Base-by-base conservation (phyloP, 2,113 vertebrate species). In the Percina caprodes region DNA sequence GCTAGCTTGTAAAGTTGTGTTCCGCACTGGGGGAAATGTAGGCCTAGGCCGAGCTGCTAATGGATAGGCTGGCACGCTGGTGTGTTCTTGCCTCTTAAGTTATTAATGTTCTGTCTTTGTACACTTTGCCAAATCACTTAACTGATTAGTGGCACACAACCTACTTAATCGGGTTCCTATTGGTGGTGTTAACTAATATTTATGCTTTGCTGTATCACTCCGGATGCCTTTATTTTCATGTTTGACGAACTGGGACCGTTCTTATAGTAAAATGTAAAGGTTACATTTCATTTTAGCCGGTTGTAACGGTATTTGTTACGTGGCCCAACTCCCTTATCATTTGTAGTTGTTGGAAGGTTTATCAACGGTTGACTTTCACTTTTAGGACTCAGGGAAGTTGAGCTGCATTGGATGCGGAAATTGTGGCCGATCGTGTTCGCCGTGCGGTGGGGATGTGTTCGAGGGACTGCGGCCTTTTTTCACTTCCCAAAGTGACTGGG, bases 1-100 rank as follows among this genome's bases (percentile, higher is more conserved):
- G 90, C 88, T 91, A 92, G 89, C 89, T 86, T 74, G 86, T 85
- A 74, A 92, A 91, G 83, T 92, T 90, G 85, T 88, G 91, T 89
- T 92, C 89, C 89, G 88, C 81, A 85, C 87, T 80, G 72, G 69
- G 48, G 77, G 69, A 7, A 76, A 30, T 12, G 1, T 35, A 82
- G 93, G 93, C 93, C 93, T 73, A 58, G 86, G 82, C 83, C 89
- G 56, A 83, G 77, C 63, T 33, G 87, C 79, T 83, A 80, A 86
- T 77, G 76, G 82, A 45, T 26, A 49, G 66, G 55, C 83, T 82
- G 74, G 49, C 70, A 71, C 55, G 3, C 71, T 84, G 86, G 74
- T 85, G 90, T 74, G 86, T 87, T 73, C 77, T 79, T 82, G 42
- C 81, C 35, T 76, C 66, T 60, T 88, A 90, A 89, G 70, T 92